Base-by-base conservation (phyloP, 1,140 invertebrate species). In the Dendrolimus punctatus region DNA sequence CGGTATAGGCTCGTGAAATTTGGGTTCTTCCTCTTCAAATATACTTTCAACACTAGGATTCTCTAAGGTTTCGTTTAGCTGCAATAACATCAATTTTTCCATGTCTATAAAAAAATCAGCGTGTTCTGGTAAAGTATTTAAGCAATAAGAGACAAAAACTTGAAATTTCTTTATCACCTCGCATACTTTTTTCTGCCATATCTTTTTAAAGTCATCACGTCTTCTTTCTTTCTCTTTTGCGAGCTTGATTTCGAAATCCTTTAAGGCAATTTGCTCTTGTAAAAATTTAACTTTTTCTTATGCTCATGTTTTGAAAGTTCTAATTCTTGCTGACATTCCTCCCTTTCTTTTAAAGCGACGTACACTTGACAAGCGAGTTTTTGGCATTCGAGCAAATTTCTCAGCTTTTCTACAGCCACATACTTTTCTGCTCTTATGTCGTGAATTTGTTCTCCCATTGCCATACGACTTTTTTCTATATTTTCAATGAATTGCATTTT, bases 311-410 rank as follows among this genome's bases (percentile, higher is more conserved):
- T 63, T 1, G 64, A 57, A 43, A 55, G 9, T 23, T 73, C 58
- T 6, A 72, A 65, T 64, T 76, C 67, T 58, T 72, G 72, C 46
- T 62, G 44, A 48, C 72, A 76, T 49, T 66, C 71, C 40, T 79
- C 69, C 58, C 68, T 64, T 63, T 85, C 82, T 61, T 80, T 83
- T 23, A 83, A 47, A 6, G 80, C 76, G 5, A 85, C 76, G 45
- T 85, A 85, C 8, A 83, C 68, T 69, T 79, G 77, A 60, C 82
- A 85, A 38, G 80, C 80, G 37, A 85, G 56, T 44, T 78, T 85
- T 53, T 80, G 73, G 55, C 72, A 80, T 61, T 83, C 68, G 6
- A 84, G 53, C 5, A 75, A 51, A 5, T 71, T 50, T 47, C 79
- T 58, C 6, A 80, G 48, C 49, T 74, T 85, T 55, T 84, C 79